Base-by-base conservation (phyloP, 64 coral and sea anemone genomes). In the Platygyra sinensis region DNA sequence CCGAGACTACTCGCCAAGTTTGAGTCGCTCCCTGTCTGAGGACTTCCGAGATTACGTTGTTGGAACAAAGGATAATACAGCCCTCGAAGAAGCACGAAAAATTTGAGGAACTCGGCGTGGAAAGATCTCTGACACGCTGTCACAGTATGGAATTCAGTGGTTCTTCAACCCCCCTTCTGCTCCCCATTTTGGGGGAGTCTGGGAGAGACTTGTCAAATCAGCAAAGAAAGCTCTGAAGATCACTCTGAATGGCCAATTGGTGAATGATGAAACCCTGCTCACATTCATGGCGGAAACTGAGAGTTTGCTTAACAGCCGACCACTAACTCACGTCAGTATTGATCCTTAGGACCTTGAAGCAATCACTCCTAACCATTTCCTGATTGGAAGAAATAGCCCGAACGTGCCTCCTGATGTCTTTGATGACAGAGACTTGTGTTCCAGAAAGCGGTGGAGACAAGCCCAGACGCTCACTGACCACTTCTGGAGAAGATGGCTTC, bases 321-420 rank as follows among this genome's bases (percentile, higher is more conserved):
- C 91, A 7, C 78, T 94, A 60, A 94, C 92, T 46, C 92, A 74
- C 49, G 64, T 89, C 20, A 77, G 92, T 32, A 69, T 73, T 49
- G 92, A 94, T 52, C 75, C 36, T 57, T 27, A 61, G 61, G 92
- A 94, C 72, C 67, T 76, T 46, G 87, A 89, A 86, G 39, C 92
- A 30, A 82, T 89, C 60, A 89, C 92, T 52, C 92, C 87, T 19
- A 94, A 86, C 62, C 87, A 89, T 67, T 94, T 94, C 29, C 73
- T 94, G 1, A 31, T 94, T 42, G 92, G 92, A 36, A 49, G 87
- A 54, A 72, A 32, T 17, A 94, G 93, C 78, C 87, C 73, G 20
- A 87, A 90, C 82, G 2, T 72, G 16, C 72, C 87, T 51, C 71
- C 87, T 24, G 73, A 60, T 83, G 79, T 65, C 36, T 79, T 87